Percentiles rank a stretch among this genome's conserved stretches.
These are phyloP conservation scores for Pseudochirops cupreus DNA, from an alignment of 2,797 vertebrate genomes.

Conservation along the genomic window DNA sequence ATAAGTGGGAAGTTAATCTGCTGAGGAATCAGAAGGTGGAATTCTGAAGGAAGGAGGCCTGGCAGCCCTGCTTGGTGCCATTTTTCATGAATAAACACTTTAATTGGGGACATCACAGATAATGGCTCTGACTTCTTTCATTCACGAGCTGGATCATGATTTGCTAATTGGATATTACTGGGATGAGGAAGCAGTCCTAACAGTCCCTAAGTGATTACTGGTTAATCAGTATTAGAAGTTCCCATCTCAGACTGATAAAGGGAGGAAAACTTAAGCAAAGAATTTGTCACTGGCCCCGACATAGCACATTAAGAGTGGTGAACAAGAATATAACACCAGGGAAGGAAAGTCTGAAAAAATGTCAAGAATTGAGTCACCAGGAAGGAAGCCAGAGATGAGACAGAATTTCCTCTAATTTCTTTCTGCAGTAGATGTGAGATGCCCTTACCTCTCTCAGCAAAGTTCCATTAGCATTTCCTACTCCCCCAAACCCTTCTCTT, in stretches of 20 bases:
- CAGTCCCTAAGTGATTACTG: conserved; percentile 65
- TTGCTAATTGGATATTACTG: conserved; percentile 79
- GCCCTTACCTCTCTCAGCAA: neutral
- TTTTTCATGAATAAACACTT: conserved; percentile 76
- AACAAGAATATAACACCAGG: neutral
- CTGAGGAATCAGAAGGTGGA: neutral
- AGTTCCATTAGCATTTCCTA: neutral
- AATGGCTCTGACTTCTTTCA: conserved; percentile 77
- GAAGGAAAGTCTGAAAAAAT: neutral
- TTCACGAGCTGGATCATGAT: conserved; percentile 68
- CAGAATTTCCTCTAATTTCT: neutral
- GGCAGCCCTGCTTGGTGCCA: conserved; percentile 38
- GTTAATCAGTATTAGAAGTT: conserved; percentile 71
- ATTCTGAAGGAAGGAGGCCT: conserved; percentile 32
- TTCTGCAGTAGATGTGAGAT: neutral
- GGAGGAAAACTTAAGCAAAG: neutral
- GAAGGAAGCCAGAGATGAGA: neutral
- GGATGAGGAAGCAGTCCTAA: conserved; percentile 59
- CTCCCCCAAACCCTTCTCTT: neutral
- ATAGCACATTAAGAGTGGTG: neutral
- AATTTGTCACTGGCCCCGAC: neutral
- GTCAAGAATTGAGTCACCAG: neutral
- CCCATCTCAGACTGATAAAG: conserved; percentile 36
- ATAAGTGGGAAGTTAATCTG: conserved; percentile 30
- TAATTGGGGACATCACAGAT: conserved; percentile 80